Conservation (phyloP, 1,140 invertebrate species). For the Drosophila grimshawi region DNA sequence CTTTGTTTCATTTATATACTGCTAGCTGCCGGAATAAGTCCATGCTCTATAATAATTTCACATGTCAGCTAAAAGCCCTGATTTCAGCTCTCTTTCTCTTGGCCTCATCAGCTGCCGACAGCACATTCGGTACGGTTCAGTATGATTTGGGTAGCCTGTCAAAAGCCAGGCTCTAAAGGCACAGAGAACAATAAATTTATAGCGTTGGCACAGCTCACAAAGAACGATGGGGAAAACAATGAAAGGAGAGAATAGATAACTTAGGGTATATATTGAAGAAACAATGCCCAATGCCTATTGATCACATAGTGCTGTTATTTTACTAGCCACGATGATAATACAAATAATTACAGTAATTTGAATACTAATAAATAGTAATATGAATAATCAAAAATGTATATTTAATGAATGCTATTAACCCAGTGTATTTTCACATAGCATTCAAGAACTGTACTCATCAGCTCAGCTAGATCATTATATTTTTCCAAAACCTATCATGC, state of each 20-base stretch:
- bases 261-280: background rate
- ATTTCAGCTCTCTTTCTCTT: background rate
- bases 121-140: slow-evolving; percentile 15
- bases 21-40: slow-evolving; percentile 23
- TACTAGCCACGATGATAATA: no score
- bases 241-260: slow-evolving; percentile 25
- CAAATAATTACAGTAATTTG: no score
- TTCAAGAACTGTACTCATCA: no score
- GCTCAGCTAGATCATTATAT: no score
- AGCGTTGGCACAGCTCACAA: slow-evolving; percentile 30
- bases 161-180: slow-evolving; percentile 68
- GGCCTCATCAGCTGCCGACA: slow-evolving; percentile 9
- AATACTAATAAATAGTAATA: no score
- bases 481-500: no score
- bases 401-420: no score
- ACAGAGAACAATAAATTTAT: slow-evolving; percentile 74
- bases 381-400: no score
- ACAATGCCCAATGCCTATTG: no score
- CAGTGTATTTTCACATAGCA: no score
- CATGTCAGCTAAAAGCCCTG: slow-evolving; percentile 36
- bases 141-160: slow-evolving; percentile 46
- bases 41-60: slow-evolving; percentile 36
- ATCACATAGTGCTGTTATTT: no score
- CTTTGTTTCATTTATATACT: slow-evolving; percentile 39
- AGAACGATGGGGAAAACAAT: slow-evolving; percentile 37